phyloP scores from a whole-genome alignment of 2,113 vertebrate species.

The Dryoscopus gambensis region DNA sequence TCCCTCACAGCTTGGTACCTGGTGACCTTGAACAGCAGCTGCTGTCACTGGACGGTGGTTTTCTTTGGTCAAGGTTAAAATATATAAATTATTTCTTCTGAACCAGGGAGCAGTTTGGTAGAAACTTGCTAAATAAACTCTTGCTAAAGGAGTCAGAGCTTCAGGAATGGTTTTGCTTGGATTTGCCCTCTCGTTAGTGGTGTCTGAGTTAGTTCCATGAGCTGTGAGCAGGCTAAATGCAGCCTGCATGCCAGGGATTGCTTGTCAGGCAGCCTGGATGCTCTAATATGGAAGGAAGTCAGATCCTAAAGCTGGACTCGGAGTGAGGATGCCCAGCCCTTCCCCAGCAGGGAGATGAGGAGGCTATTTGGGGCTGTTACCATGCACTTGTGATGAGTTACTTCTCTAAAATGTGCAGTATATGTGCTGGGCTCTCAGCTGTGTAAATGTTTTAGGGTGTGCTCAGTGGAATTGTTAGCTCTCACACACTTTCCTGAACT shows the following conservation, averaged over 20 bases:
- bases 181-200: not conserved
- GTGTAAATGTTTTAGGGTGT: not conserved
- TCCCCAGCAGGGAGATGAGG: not conserved
- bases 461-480: not conserved
- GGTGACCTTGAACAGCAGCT: conserved; percentile 27
- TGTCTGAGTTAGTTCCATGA: not conserved
- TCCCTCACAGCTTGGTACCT: not conserved
- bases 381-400: not conserved
- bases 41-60: not conserved
- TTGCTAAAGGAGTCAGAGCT: not conserved
- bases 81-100: not conserved
- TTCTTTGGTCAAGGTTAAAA: not conserved
- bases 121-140: not conserved
- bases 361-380: not conserved
- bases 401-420: not conserved
- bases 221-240: not conserved
- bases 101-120: not conserved
- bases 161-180: not conserved
- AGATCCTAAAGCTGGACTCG: not conserved
- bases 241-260: not conserved
- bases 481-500: not conserved
- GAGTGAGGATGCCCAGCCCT: not conserved
- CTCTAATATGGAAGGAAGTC: not conserved
- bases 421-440: not conserved
- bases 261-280: not conserved